A percentile compares a stretch with the other conserved stretches of the same genome.
phyloP scores from a whole-genome alignment of 2,113 vertebrate genomes.

The Synodontis membranacea region DNA sequence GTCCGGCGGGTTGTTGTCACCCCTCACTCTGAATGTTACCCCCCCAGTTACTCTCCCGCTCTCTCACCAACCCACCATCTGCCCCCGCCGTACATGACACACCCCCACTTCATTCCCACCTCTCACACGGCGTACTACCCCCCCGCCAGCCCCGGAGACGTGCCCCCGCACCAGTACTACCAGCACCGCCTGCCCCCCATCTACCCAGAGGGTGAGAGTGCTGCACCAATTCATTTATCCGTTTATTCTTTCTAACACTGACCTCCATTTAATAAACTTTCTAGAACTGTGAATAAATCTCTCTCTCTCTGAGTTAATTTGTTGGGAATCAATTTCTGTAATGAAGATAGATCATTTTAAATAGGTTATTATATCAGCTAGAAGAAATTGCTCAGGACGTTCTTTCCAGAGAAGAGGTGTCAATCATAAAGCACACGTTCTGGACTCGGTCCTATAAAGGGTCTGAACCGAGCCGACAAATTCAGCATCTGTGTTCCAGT shows the following conservation, averaged over 20 bases:
- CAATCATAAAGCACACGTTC: neutral
- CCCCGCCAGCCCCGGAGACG: slow-evolving; percentile 82
- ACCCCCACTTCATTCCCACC: slow-evolving; percentile 83
- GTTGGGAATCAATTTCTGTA: neutral
- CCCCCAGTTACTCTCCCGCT: slow-evolving; percentile 81
- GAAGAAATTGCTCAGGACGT: neutral
- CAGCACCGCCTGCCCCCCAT: slow-evolving; percentile 83
- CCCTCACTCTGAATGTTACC: slow-evolving; percentile 85
- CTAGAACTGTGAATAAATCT: neutral
- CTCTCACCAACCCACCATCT: slow-evolving; percentile 84
- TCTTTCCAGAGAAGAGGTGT: neutral
- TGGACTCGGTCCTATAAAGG: neutral
- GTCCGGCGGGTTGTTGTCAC: slow-evolving; percentile 85
- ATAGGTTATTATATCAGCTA: neutral
- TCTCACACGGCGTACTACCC: slow-evolving; percentile 84
- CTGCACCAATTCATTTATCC: neutral
- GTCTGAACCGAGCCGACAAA: neutral
- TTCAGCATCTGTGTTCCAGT: neutral
- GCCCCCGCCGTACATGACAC: slow-evolving; percentile 78
- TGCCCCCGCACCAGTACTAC: slow-evolving; percentile 81
- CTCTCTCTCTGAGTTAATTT: neutral
- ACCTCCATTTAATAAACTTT: neutral
- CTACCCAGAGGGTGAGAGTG: slow-evolving; percentile 81
- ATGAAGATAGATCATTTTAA: too few relatives aligned
- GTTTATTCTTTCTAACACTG: neutral